Evolutionary conservation across 1,140 invertebrate genomes (phyloP), one percentile per base, ranked within the genome.

Genomic region (Monochamus saltuarius): DNA sequence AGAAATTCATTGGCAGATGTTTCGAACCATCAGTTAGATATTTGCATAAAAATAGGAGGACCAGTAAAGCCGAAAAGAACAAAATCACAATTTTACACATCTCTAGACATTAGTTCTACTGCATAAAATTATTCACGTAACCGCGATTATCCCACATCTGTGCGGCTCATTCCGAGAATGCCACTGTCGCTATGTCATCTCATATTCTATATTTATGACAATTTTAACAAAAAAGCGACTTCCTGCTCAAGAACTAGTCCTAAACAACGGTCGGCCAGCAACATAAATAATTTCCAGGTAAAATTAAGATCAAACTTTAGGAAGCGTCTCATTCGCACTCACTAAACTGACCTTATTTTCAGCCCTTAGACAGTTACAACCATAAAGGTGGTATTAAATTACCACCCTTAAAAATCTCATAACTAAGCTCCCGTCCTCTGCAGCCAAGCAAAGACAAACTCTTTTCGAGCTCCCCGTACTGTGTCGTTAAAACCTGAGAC

Each of bases 301-400:
- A 37, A 51, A 51, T 36, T 34, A 14, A 51, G n/a, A 38, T 14
- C 35, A 51, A 47, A 17, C 19, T 16, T 29, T 22, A 29, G 22
- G 22, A 29, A 29, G 10, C 34, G 14, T 6, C 16, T 35, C 34
- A 35, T 38, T 51, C 49, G 17, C 49, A 35, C 49, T 61, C 22
- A 56, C 22, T 16, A 61, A 52, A 64, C 19, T 66, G 66, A 66
- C 67, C 65, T 67, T 63, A 61, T 67, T 69, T 65, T 42, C 39
- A 49, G 36, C 61, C 53, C 34, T 39, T 56, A 64, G 62, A 69
- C 59, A 67, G 59, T 65, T 67, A 59, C 67, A 56, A 64, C 58
- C 45, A 67, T 65, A 61, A 69, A 65, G 61, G 56, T 40, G 62
- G 69, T 71, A 69, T 71, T 69, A 71, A 71, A 69, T 71, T 69